Evolutionary conservation across 2,797 vertebrate genomes (phyloP).

Genomic region (Meriones psammophilus): DNA sequence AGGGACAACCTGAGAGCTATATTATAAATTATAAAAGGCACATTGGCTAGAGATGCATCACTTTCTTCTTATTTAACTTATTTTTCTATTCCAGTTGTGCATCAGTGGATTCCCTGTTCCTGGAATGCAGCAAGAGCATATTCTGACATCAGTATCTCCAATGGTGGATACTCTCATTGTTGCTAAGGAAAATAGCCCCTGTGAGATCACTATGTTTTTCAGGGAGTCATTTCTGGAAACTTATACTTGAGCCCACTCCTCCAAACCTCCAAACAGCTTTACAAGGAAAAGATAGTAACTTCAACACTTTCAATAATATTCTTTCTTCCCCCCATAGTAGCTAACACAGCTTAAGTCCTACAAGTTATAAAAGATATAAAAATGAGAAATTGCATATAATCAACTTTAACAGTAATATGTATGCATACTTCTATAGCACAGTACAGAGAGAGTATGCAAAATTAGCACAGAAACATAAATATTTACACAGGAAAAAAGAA

Average conservation of each 20-base stretch:
- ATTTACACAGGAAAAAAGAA: not conserved
- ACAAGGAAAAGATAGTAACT: constrained; percentile 17
- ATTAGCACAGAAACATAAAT: not conserved
- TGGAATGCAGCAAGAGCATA: not conserved
- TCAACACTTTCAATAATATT: constrained; percentile 37
- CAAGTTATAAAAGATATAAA: constrained; percentile 8
- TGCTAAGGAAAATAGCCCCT: not conserved
- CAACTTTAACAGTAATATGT: constrained; percentile 31
- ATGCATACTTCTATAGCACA: not conserved
- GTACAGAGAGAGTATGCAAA: not conserved
- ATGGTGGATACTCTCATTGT: not conserved
- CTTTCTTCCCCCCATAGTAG: not conserved
- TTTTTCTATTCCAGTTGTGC: not conserved
- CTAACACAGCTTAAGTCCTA: not conserved
- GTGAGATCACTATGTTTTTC: not conserved
- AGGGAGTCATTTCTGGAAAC: constrained; percentile 8
- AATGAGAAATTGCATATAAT: not conserved
- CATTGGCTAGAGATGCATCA: not conserved
- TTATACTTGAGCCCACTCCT: not conserved
- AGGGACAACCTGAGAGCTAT: not conserved
- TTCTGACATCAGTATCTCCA: not conserved
- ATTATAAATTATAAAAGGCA: constrained; percentile 32
- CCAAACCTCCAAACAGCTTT: not conserved
- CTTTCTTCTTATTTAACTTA: not conserved
- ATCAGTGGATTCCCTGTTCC: not conserved